Conservation (phyloP, 2,113 vertebrate species). For the Oreocharis arfaki region DNA sequence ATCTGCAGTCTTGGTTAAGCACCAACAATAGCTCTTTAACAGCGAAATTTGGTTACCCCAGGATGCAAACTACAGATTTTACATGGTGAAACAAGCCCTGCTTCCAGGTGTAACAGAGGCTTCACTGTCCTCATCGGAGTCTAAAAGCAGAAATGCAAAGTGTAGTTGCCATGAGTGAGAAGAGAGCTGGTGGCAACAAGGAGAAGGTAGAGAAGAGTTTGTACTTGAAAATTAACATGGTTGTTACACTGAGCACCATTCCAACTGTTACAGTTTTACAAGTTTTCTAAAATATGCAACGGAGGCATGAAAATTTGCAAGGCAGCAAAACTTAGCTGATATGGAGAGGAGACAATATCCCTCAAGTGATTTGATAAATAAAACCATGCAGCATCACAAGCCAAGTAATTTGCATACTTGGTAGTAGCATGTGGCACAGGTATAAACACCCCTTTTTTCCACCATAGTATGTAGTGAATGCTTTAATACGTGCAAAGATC, state of each 20-base stretch:
- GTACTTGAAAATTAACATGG: not conserved
- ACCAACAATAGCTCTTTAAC: not conserved
- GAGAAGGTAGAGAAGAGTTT: not conserved
- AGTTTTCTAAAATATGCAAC: not conserved
- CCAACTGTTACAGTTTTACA: not conserved
- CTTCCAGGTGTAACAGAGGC: not conserved
- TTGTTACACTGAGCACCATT: not conserved
- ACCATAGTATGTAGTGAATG: not conserved
- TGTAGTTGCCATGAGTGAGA: not conserved
- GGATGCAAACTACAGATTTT: not conserved
- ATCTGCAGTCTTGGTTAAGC: not conserved
- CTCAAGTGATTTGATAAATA: not conserved
- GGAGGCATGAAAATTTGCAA: not conserved
- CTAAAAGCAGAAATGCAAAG: not conserved
- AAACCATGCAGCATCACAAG: not conserved
- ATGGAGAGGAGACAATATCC: not conserved
- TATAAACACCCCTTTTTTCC: not conserved
- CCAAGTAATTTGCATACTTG: not conserved
- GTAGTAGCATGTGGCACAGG: not conserved
- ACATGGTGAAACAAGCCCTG: not conserved
- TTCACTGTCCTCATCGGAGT: not conserved
- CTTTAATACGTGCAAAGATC: not conserved
- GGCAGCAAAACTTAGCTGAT: constrained; percentile 2
- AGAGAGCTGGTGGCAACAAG: not conserved
- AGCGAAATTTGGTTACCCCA: not conserved